Conservation (phyloP, 2,797 vertebrate genomes). For the Sylvilagus floridanus region DNA sequence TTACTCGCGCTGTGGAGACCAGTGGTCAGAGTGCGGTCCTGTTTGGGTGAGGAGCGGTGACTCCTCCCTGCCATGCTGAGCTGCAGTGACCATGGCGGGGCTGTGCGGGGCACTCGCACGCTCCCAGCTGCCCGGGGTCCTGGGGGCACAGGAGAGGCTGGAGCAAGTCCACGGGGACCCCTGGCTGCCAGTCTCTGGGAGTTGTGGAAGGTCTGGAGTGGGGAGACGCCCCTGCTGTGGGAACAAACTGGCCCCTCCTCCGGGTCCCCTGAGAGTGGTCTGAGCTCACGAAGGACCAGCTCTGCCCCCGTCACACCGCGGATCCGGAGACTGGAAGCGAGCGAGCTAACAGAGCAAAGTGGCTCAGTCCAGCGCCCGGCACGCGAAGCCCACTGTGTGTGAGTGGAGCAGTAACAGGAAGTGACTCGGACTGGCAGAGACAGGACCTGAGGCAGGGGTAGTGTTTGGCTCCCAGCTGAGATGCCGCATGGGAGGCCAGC, state of each 20-base stretch:
- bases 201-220: neutral
- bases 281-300: neutral
- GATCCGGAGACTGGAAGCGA: too few species aligned
- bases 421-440: neutral
- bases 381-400: neutral
- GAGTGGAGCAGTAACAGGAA: neutral
- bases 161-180: neutral
- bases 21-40: slow-evolving; percentile 65
- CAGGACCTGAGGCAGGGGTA: too few species aligned
- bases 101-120: neutral
- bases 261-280: neutral
- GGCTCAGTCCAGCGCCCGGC: neutral
- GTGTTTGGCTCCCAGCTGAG: too few species aligned
- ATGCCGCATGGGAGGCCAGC: too few species aligned
- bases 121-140: neutral
- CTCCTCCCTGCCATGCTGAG: too few species aligned
- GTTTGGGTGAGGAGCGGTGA: slow-evolving; percentile 21
- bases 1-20: slow-evolving; percentile 69
- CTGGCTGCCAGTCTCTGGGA: neutral
- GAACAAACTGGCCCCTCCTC: neutral
- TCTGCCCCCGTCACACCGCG: neutral
- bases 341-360: accelerated
- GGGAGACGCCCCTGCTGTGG: too few species aligned
- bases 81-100: neutral
- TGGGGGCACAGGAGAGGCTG: neutral